Conservation (phyloP, 2,113 vertebrate species). For the Callipepla squamata region DNA sequence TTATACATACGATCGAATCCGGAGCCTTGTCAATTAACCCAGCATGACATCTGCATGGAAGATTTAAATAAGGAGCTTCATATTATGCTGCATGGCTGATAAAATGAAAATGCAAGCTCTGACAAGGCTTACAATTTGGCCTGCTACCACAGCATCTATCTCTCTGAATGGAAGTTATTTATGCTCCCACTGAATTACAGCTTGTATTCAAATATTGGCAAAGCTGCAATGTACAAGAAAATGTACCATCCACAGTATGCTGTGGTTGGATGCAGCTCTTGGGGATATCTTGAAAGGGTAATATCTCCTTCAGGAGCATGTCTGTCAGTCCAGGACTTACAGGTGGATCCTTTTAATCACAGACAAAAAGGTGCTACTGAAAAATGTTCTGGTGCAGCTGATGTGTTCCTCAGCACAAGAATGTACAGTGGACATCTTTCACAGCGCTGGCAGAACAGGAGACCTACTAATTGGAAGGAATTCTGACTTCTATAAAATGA, state of each 20-base stretch:
- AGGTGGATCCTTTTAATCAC: neutral
- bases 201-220: constrained; percentile 31
- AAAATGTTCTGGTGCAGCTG: neutral
- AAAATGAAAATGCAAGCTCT: constrained; percentile 61
- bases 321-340: neutral
- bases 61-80: constrained; percentile 75
- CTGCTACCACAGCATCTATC: constrained; percentile 32
- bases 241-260: constrained; percentile 21
- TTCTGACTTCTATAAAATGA: neutral
- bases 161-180: constrained; percentile 44
- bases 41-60: constrained; percentile 60
- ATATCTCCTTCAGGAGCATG: constrained; percentile 8
- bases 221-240: constrained; percentile 4
- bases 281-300: neutral
- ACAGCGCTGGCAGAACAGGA: neutral
- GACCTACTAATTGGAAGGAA: constrained; percentile 7
- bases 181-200: constrained; percentile 36
- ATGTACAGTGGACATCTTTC: neutral
- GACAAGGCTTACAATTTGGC: constrained; percentile 59
- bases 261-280: constrained; percentile 2
- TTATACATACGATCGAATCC: constrained; percentile 68
- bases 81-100: constrained; percentile 65
- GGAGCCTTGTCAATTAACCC: constrained; percentile 77
- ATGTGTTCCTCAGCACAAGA: neutral
- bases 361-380: neutral